Conservation (phyloP, 1,140 invertebrate genomes). For the Neodiprion pinetum region DNA sequence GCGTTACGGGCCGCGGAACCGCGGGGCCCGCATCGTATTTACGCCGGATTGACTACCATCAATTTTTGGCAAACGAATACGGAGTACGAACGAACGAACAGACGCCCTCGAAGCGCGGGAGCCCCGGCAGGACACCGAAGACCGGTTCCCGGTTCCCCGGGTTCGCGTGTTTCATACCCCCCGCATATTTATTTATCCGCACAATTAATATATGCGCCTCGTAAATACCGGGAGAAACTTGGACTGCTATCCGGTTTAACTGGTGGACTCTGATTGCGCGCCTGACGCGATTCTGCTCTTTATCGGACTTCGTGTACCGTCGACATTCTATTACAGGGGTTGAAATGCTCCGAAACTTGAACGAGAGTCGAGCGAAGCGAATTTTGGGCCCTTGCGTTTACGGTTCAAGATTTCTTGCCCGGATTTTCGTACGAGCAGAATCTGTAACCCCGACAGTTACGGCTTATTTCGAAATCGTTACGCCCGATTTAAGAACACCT, state of each 20-base stretch:
- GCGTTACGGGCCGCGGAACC: conserved; percentile 16
- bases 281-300: conserved; percentile 40
- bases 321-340: too few relatives aligned
- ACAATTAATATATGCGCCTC: conserved; percentile 62
- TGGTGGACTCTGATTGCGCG: conserved; percentile 49
- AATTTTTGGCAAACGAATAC: conserved; percentile 58
- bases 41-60: conserved; percentile 53
- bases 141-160: conserved; percentile 44
- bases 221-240: conserved; percentile 52
- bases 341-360: background rate
- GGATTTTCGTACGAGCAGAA: too few relatives aligned
- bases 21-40: conserved; percentile 43
- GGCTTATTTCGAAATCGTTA: too few relatives aligned
- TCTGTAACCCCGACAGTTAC: too few relatives aligned
- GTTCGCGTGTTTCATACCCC: conserved; percentile 16
- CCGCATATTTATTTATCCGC: conserved; percentile 55
- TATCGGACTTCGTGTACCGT: too few relatives aligned
- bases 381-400: background rate
- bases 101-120: conserved; percentile 33
- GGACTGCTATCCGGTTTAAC: conserved; percentile 18
- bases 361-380: background rate
- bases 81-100: conserved; percentile 31
- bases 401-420: background rate
- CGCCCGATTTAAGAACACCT: too few relatives aligned
- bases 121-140: conserved; percentile 31